Conservation (phyloP, 2,113 vertebrate genomes). For the Phocoena sinus region DNA sequence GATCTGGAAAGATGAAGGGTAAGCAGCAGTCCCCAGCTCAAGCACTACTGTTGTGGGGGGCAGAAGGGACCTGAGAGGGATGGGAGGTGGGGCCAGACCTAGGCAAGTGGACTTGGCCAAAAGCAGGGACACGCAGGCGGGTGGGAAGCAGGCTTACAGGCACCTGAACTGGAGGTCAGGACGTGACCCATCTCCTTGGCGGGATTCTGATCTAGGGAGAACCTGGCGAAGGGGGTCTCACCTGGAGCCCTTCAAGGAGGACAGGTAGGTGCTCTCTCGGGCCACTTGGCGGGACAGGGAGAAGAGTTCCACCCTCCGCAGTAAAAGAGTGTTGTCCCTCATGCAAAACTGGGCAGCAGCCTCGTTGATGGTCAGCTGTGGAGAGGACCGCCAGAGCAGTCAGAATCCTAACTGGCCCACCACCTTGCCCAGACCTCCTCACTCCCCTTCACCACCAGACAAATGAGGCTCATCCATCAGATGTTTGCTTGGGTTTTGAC, state of each 20-base stretch:
- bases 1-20: background rate
- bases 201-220: background rate
- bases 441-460: background rate
- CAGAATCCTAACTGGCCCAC: background rate
- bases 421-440: background rate
- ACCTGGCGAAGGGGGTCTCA: constrained; percentile 69
- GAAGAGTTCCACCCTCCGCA: constrained; percentile 95
- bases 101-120: background rate
- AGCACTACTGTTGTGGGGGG: background rate
- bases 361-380: constrained; percentile 95
- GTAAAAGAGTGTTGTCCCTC: constrained; percentile 92
- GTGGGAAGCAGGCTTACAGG: background rate
- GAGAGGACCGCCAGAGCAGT: background rate
- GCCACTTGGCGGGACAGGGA: constrained; percentile 94
- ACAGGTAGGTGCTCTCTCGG: constrained; percentile 94
- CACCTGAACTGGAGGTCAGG: background rate
- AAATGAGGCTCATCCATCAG: background rate
- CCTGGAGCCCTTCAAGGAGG: constrained; percentile 92
- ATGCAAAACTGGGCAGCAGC: constrained; percentile 97
- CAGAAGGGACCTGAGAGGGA: background rate
- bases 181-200: background rate
- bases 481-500: background rate
- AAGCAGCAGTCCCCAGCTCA: background rate
- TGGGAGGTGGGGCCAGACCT: background rate
- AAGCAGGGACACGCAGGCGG: background rate